Percentiles rank a stretch among this genome's conserved stretches.
Evolutionary conservation across 2,888 invertebrate genomes (phyloP).

Genomic region (Netelia virgata): DNA sequence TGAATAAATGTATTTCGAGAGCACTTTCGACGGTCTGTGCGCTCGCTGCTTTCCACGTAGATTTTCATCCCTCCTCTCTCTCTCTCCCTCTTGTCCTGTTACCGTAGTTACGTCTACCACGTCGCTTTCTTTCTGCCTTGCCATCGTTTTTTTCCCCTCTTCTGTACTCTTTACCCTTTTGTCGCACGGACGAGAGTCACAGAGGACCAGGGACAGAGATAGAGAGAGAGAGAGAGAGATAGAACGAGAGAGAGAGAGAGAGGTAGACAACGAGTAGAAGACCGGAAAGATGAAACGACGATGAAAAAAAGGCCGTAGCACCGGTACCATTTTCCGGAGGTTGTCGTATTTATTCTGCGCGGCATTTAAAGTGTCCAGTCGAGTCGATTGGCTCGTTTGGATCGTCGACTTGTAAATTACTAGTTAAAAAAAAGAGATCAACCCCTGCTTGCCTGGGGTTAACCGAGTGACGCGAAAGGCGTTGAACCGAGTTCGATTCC

Average conservation of each 20-base stretch:
- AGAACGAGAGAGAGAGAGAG: slow-evolving; percentile 53
- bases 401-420: slow-evolving; percentile 16
- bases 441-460: not conserved
- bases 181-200: slow-evolving; percentile 52
- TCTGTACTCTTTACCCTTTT: slow-evolving; percentile 28
- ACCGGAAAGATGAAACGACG: slow-evolving; percentile 59
- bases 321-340: slow-evolving; percentile 23
- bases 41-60: slow-evolving; percentile 53
- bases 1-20: slow-evolving; percentile 81
- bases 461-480: no score
- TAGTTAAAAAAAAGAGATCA: not conserved
- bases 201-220: slow-evolving; percentile 35
- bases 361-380: slow-evolving; percentile 41
- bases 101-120: slow-evolving; percentile 38
- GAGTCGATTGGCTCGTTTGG: slow-evolving; percentile 7
- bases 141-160: slow-evolving; percentile 46
- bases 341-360: slow-evolving; percentile 27
- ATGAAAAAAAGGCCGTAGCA: slow-evolving; percentile 32
- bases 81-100: slow-evolving; percentile 34
- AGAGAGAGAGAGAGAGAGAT: slow-evolving; percentile 43
- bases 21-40: slow-evolving; percentile 66
- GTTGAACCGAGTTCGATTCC: not conserved
- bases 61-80: slow-evolving; percentile 65
- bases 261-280: slow-evolving; percentile 15
- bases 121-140: slow-evolving; percentile 38